phyloP scores from a whole-genome alignment of 2,113 vertebrate species.

The Chinchilla lanigera region DNA sequence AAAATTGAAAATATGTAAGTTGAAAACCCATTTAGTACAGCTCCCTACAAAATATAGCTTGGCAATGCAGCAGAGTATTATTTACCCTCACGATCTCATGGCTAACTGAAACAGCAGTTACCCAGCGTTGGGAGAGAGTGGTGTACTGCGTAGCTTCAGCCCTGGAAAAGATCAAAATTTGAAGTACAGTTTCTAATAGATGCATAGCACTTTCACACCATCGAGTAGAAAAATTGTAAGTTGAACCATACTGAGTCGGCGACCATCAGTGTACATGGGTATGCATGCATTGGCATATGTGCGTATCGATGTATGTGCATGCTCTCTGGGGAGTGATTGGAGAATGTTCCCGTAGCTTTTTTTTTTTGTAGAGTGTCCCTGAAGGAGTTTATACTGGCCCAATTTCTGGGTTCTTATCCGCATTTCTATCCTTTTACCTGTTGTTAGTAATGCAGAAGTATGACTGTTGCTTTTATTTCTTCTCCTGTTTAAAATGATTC shows the following conservation, averaged over 20 bases:
- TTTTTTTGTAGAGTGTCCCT: background rate
- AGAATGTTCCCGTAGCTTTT: background rate
- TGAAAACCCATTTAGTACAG: background rate
- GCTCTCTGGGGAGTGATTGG: background rate
- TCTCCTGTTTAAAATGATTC: slow-evolving; percentile 18
- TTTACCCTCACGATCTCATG: background rate
- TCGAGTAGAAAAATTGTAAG: background rate
- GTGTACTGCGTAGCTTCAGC: background rate
- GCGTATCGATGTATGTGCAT: background rate
- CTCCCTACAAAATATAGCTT: background rate
- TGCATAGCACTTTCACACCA: background rate
- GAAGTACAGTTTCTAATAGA: background rate
- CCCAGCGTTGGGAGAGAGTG: background rate
- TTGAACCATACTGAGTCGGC: background rate
- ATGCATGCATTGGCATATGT: background rate
- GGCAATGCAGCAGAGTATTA: background rate
- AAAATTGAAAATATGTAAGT: background rate
- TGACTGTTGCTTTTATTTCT: slow-evolving; percentile 35
- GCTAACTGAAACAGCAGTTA: background rate
- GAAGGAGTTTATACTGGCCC: background rate
- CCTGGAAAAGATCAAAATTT: background rate
- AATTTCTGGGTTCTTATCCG: background rate
- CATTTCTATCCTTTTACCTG: background rate
- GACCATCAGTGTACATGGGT: background rate
- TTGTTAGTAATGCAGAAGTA: background rate